Evolutionary conservation across 2,113 vertebrate species (phyloP).

Genomic region (Morone chrysops): DNA sequence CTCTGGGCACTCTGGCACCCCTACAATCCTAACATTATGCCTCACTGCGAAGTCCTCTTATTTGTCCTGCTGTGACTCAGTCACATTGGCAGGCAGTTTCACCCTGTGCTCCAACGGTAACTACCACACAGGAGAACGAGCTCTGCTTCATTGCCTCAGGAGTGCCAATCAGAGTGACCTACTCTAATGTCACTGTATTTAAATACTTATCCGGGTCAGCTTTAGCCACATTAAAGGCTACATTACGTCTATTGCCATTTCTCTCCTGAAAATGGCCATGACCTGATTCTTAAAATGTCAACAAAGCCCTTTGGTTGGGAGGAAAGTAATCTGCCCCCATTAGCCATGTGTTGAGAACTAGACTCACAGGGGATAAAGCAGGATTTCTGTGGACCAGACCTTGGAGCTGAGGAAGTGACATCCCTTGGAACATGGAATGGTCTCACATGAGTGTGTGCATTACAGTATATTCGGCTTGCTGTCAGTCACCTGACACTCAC

Average conservation of each 20-base stretch:
- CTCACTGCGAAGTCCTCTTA: constrained; percentile 18
- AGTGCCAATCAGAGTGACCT: constrained; percentile 3
- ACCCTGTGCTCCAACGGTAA: constrained; percentile 37
- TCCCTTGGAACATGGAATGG: constrained; percentile 17
- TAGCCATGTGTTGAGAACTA: not conserved
- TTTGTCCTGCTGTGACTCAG: constrained; percentile 30
- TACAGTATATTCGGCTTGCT: constrained; percentile 37
- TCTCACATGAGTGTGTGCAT: constrained; percentile 54
- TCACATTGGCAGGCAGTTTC: constrained; percentile 14
- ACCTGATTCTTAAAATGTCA: constrained; percentile 39
- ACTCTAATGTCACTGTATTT: constrained; percentile 15
- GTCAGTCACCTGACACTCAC: constrained; percentile 55
- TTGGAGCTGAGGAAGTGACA: not conserved
- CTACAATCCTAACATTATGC: constrained; percentile 36
- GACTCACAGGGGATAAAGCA: not conserved
- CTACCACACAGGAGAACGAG: not conserved
- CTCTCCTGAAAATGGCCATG: constrained; percentile 18
- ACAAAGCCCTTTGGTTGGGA: not conserved
- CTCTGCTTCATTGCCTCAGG: not conserved
- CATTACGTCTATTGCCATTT: constrained; percentile 20
- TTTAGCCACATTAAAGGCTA: constrained; percentile 10
- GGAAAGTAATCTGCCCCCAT: constrained; percentile 7
- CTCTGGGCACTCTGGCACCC: constrained; percentile 30
- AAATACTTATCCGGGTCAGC: constrained; percentile 37
- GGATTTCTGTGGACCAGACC: not conserved